These are phyloP conservation scores for Lasioglossum baleicum DNA, from an alignment of 1,140 invertebrate species.

Conservation along the genomic window DNA sequence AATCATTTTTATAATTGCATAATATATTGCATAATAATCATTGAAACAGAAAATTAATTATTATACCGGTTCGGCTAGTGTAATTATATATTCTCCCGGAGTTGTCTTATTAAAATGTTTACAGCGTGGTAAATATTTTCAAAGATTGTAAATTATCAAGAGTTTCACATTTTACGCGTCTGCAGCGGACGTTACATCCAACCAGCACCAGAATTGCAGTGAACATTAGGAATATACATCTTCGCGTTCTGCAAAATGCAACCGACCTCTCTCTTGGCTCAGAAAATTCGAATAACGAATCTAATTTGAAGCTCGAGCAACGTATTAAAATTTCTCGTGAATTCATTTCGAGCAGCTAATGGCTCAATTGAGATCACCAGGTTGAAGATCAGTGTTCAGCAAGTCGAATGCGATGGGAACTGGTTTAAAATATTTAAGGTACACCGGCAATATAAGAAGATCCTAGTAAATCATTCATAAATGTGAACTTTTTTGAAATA, in stretches of 20 bases:
- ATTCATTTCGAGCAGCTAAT: neutral
- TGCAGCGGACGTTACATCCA: neutral
- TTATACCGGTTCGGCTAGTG: too few relatives aligned
- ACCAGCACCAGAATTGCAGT: neutral
- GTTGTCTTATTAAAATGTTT: too few relatives aligned
- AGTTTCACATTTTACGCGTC: too few relatives aligned
- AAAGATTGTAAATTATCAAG: too few relatives aligned
- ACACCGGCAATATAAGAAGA: neutral
- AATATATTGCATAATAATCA: too few relatives aligned
- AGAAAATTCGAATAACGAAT: slow-evolving; percentile 27
- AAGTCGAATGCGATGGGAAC: neutral
- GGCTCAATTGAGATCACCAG: neutral
- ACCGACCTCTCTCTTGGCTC: too few relatives aligned
- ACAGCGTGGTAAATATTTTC: too few relatives aligned
- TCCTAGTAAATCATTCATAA: neutral
- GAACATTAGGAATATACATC: neutral
- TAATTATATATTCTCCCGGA: too few relatives aligned
- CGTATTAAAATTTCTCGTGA: slow-evolving; percentile 14
- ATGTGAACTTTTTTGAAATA: too few relatives aligned
- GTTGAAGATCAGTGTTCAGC: neutral
- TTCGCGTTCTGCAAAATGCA: neutral
- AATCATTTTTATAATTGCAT: too few relatives aligned
- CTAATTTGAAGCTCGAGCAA: slow-evolving; percentile 1
- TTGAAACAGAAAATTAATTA: too few relatives aligned
- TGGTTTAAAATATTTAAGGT: neutral